Base-by-base conservation (phyloP, 2,797 vertebrate species). In the Macroramphosus scolopax region DNA sequence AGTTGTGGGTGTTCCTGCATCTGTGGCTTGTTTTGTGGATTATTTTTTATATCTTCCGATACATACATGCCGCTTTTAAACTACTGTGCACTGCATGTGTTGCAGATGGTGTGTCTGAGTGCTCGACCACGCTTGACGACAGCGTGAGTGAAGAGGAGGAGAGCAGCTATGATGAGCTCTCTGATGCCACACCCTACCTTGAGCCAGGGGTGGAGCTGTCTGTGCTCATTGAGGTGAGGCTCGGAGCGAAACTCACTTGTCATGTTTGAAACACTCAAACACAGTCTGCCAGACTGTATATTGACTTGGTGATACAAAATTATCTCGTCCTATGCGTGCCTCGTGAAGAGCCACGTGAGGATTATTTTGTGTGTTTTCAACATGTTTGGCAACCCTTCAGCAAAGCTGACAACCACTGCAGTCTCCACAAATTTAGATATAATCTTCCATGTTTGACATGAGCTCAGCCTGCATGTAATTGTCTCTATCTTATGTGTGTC, bases 111-210 rank as follows among this genome's bases (percentile, higher is more conserved):
- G 83, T 80, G 32, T 83, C 90, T 0, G 90, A 94, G 58, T 83
- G 90, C 31, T 88, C 88, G 0, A 79, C 80, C 2, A 86, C 92
- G 63, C 90, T 89, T 15, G 95, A 98, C 6, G 95, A 95, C 87
- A 96, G 95, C 35, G 93, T 95, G 45, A 97, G 95, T 0, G 97
- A 99, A 80, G 95, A 98, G 74, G 94, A 96, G 72, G 95, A 95
- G 38, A 91, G 93, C 67, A 96, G 93, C 82, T 98, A 94, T 0
- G 96, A 97, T 42, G 96, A 96, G 31, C 89, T 97, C 46, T 88
- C 90, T 47, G 92, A 94, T 41, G 85, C 83, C 72, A 94, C 89
- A 3, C 92, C 94, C 42, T 96, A 95, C 80, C 90, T 96, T 49
- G 93, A 95, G 84, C 90, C 92, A 0, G 95, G 94, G 69, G 93